Conservation (phyloP, 1,140 invertebrate species). For the Monomorium pharaonis region DNA sequence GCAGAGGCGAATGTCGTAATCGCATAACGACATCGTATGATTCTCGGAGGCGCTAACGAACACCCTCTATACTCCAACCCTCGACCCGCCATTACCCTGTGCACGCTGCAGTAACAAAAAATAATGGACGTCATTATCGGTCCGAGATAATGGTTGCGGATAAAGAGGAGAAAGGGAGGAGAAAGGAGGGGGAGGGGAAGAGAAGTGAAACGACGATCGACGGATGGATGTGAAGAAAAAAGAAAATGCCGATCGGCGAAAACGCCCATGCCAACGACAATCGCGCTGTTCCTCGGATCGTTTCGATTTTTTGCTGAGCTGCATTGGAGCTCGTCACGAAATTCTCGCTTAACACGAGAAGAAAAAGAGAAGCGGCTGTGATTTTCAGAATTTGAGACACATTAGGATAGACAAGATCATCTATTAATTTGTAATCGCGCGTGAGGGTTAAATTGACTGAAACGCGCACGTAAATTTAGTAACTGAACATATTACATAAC, state of each 20-base stretch:
- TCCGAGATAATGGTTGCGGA: slow-evolving; percentile 70
- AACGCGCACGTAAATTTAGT: too few relatives aligned
- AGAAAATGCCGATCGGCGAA: slow-evolving; percentile 49
- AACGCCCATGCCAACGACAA: slow-evolving; percentile 46
- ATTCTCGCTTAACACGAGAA: slow-evolving; percentile 26
- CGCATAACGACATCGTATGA: slow-evolving; percentile 48
- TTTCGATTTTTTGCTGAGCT: slow-evolving; percentile 40
- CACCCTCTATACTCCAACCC: slow-evolving; percentile 57
- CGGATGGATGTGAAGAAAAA: slow-evolving; percentile 51
- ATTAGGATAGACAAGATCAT: background rate
- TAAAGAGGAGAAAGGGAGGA: background rate
- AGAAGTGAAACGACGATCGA: slow-evolving; percentile 41
- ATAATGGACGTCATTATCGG: slow-evolving; percentile 76
- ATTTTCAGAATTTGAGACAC: slow-evolving; percentile 3
- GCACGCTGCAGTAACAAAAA: slow-evolving; percentile 72
- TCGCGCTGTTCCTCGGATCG: slow-evolving; percentile 5
- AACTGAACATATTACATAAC: too few relatives aligned
- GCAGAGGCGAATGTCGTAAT: slow-evolving; percentile 52
- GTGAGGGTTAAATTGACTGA: too few relatives aligned
- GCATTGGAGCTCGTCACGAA: background rate
- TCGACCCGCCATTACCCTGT: slow-evolving; percentile 55
- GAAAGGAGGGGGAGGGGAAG: background rate
- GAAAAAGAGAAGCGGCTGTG: background rate
- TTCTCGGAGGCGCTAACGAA: slow-evolving; percentile 63
- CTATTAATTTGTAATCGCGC: background rate